Conservation (phyloP, 1,140 invertebrate species). For the Zaprionus africanus region DNA sequence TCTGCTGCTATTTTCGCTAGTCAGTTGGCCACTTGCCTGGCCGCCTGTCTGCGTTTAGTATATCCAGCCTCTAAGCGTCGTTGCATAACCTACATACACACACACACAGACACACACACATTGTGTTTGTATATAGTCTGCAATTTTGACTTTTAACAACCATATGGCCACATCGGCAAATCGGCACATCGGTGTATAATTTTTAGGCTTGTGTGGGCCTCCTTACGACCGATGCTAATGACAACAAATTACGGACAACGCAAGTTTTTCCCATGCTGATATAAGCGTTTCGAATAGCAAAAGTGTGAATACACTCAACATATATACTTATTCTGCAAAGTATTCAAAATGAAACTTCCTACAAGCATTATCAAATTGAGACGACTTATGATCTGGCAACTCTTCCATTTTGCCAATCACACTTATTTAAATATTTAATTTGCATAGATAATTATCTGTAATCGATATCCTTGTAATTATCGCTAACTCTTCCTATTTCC, state of each 20-base stretch:
- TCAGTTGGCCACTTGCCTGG: constrained; percentile 27
- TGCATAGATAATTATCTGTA: too few relatives aligned
- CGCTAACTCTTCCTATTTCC: too few relatives aligned
- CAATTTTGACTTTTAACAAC: constrained; percentile 34
- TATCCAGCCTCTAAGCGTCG: constrained; percentile 26
- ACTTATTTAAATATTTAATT: too few relatives aligned
- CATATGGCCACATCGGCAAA: constrained; percentile 31
- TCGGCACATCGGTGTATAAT: constrained; percentile 31
- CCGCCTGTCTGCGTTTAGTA: constrained; percentile 43
- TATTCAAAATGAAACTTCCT: not conserved
- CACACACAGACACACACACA: not conserved
- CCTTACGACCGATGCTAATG: constrained; percentile 13
- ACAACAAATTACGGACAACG: constrained; percentile 1
- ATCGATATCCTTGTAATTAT: too few relatives aligned
- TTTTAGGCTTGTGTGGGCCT: constrained; percentile 26
- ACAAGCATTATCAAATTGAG: too few relatives aligned
- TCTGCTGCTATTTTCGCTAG: constrained; percentile 28
- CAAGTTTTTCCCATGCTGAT: not conserved
- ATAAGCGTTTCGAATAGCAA: not conserved
- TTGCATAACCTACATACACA: constrained; percentile 33
- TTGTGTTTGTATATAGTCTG: not conserved
- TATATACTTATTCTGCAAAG: not conserved
- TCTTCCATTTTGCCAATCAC: too few relatives aligned
- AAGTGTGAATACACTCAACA: not conserved
- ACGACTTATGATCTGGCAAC: too few relatives aligned